Evolutionary conservation across 2,888 invertebrate species (phyloP), one percentile per base, ranked within the genome.

Genomic region (Amphipyra berbera): DNA sequence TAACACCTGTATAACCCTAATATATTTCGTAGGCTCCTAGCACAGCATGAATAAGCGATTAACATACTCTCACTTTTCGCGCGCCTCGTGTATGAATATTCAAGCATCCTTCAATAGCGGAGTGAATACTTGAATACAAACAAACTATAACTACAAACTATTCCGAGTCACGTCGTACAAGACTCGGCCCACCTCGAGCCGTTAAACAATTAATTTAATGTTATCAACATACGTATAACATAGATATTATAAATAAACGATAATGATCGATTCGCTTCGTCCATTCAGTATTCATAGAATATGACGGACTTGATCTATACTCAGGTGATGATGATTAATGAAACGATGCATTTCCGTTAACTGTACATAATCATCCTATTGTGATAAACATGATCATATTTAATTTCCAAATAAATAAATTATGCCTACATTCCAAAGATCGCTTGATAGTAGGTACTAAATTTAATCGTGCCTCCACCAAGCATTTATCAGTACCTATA

Each of bases 61-160:
- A 27, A 4, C 14, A 8, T 35, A 42, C 67, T 53, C 37, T 47
- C 40, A 40, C 35, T 12, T 15, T 35, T n/a, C 35, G 35, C 47
- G 42, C 35, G 21, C 37, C 13, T 50, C 21, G 14, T 8, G 5
- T 50, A 38, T 58, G 37, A 48, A 42, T 67, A 56, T 57, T 46
- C 9, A 40, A 33, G 46, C 12, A 66, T 40, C 38, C 7, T 40
- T 27, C 66, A 45, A 35, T 10, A 45, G 67, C 6, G 10, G 38
- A 14, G 40, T 14, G 30, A 38, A 7, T 54, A n/a, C 12, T 21
- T 44, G 38, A 42, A 12, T 44, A 15, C 38, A 44, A 53, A 27
- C 15, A 41, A 37, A 33, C 33, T 4, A 44, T 27, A 30, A 12
- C n/a, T 45, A 5, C 45, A 27, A 27, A 13, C 38, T 46, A 35